phyloP scores from a whole-genome alignment of 2,797 vertebrate genomes.

The Ceryle rudis region DNA sequence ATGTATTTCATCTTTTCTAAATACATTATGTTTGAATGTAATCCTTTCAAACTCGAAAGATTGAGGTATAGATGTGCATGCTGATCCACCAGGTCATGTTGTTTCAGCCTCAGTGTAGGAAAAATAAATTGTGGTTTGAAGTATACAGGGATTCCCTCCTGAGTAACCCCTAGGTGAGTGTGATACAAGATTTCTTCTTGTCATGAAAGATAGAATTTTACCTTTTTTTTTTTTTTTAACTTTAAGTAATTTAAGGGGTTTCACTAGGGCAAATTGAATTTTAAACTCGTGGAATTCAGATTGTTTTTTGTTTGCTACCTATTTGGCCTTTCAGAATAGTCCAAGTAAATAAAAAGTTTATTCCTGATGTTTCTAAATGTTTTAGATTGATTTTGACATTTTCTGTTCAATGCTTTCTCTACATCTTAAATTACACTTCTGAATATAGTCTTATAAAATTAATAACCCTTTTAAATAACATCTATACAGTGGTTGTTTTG shows the following conservation, averaged over 20 bases:
- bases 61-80: background rate
- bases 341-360: background rate
- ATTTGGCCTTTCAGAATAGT: background rate
- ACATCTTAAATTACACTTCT: background rate
- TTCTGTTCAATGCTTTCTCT: background rate
- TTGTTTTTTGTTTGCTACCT: background rate
- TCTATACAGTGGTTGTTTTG: background rate
- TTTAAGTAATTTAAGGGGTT: background rate
- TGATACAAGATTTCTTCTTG: background rate
- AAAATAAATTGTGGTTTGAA: background rate
- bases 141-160: background rate
- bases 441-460: background rate
- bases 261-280: background rate
- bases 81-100: background rate
- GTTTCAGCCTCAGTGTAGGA: background rate
- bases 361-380: background rate
- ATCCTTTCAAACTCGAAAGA: background rate
- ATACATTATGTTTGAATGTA: background rate
- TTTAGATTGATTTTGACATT: background rate
- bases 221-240: background rate
- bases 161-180: background rate
- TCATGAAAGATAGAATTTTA: background rate
- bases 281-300: background rate
- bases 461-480: background rate
- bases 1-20: background rate